Percentiles rank a stretch among this genome's conserved stretches.
These are phyloP conservation scores for Conopomorpha cramerella DNA, from an alignment of 1,140 invertebrate species.

Conservation along the genomic window DNA sequence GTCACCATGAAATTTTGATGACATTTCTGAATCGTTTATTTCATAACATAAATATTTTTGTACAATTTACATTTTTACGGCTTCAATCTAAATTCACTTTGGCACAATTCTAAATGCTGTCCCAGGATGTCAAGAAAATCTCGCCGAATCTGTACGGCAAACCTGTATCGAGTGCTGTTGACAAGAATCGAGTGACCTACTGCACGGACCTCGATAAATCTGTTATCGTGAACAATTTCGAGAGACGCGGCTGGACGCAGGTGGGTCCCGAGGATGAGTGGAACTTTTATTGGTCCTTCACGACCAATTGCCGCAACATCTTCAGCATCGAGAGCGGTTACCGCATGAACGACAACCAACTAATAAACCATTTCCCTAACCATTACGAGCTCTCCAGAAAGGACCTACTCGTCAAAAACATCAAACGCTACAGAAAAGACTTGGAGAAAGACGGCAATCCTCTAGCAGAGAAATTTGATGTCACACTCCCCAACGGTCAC, in stretches of 20 bases:
- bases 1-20: no score
- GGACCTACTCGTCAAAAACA: constrained; percentile 94
- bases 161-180: no score
- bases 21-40: no score
- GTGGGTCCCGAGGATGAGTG: constrained; percentile 90
- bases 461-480: constrained; percentile 73
- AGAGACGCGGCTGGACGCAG: constrained; percentile 89
- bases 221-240: constrained; percentile 89
- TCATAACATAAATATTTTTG: no score
- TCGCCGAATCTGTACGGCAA: no score
- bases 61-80: no score
- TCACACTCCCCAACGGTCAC: constrained; percentile 62
- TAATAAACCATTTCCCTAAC: constrained; percentile 92
- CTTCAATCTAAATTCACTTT: no score
- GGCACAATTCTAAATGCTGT: no score
- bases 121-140: no score
- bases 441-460: constrained; percentile 88
- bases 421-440: constrained; percentile 91
- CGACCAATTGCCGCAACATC: constrained; percentile 83
- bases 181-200: constrained; percentile 66
- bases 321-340: constrained; percentile 91
- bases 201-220: constrained; percentile 94
- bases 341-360: constrained; percentile 85
- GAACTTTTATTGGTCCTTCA: constrained; percentile 96
- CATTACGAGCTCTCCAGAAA: constrained; percentile 95